A percentile compares a stretch with the other conserved stretches of the same genome.
These are phyloP conservation scores for Emys orbicularis DNA, from an alignment of 2,797 vertebrate genomes.

Conservation along the genomic window DNA sequence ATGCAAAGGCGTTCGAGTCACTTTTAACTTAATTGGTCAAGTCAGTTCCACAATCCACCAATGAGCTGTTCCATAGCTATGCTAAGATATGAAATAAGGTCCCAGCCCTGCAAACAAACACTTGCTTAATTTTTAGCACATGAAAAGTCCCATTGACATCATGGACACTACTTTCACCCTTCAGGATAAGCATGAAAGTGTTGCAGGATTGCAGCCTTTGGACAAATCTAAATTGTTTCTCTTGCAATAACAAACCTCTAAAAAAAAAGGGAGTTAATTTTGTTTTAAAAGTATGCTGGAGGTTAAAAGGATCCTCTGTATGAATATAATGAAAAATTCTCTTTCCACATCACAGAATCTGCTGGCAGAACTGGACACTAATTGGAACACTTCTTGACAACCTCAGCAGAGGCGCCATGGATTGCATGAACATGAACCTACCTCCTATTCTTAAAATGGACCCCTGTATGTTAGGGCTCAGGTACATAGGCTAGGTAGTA, in stretches of 20 bases:
- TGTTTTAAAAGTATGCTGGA: neutral
- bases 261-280: neutral
- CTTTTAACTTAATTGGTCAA: neutral
- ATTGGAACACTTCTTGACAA: conserved; percentile 3
- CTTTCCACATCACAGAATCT: neutral
- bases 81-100: neutral
- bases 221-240: neutral
- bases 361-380: fast-evolving
- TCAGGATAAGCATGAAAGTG: neutral
- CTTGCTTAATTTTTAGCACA: neutral
- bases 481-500: neutral
- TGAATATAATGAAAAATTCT: neutral
- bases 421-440: fast-evolving
- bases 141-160: neutral
- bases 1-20: neutral
- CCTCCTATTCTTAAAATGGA: neutral
- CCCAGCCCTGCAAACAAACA: fast-evolving
- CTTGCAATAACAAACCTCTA: neutral
- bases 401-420: neutral
- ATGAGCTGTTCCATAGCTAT: neutral
- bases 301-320: neutral
- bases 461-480: neutral
- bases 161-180: neutral
- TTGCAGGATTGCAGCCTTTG: neutral
- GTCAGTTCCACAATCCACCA: neutral